Base-by-base conservation (phyloP, 2,113 vertebrate species). In the Colossoma macropomum region DNA sequence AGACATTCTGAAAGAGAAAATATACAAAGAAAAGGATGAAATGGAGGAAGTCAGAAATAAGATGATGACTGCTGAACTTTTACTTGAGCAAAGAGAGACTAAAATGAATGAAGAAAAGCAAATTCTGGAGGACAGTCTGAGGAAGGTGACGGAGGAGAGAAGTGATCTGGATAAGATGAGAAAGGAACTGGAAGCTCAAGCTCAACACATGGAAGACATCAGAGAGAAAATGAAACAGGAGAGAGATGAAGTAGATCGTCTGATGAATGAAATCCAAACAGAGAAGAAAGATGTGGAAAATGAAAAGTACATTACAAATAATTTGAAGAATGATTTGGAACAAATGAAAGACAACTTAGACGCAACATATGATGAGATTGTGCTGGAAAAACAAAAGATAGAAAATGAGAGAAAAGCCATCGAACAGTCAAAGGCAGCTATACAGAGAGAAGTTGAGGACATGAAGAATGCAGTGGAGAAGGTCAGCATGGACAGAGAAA, bases 21-120 rank as follows among this genome's bases (percentile, higher is more conserved):
- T 62, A 27, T 23, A 72, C 60, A 80, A 79, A 28, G 86, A 90
- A 82, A 88, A 72, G 41, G 81, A 84, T 6, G 56, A n/a, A 28
- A 41, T n/a, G 3, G 1, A 32, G 52, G 11, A 65, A 38, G 17
- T 79, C 56, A 62, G 0, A 10, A 12, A 27, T 1, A 7, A 77
- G 19, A 0, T 68, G 48, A 13, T 75, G 52, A 13, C 4, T 0
- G 21, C 71, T 16, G 45, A 63, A n/a, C 11, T 76, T 28, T 1
- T 60, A 2, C 28, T 85, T 50, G 69, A 82, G 1, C 79, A 71
- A 41, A 6, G 27, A 59, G 74, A 41, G 3, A 28, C 10, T 80
- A 23, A 79, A 4, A 28, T 87, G 0, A 78, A 66, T 56, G 0
- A 69, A 77, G 50, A 89, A 0, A n/a, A 88, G 12, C 28, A 38